These are phyloP conservation scores for Ptilorrhoa leucosticta DNA, from an alignment of 2,113 vertebrate genomes.

Conservation along the genomic window DNA sequence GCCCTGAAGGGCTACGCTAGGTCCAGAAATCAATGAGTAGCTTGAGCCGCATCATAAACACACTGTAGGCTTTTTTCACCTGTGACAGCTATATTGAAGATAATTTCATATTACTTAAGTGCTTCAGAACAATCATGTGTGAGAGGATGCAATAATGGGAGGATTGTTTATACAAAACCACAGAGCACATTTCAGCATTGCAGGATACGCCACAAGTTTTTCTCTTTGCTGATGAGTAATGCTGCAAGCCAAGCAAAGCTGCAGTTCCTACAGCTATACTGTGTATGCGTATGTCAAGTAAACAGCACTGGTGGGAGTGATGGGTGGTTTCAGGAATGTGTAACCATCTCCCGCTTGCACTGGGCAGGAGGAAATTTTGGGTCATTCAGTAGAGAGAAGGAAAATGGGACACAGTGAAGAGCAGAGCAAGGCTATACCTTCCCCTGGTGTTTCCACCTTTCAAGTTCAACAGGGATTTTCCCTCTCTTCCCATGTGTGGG, in stretches of 20 bases:
- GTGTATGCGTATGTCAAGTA: slow-evolving; percentile 4
- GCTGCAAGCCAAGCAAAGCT: slow-evolving; percentile 58
- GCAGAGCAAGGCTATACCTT: neutral
- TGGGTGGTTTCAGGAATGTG: neutral
- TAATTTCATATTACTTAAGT: slow-evolving; percentile 52
- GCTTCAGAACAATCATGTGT: slow-evolving; percentile 57
- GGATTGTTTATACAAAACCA: slow-evolving; percentile 57
- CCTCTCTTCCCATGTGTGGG: neutral
- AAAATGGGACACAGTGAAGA: neutral
- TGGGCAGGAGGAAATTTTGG: neutral
- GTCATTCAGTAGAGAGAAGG: neutral
- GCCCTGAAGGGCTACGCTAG: slow-evolving; percentile 27
- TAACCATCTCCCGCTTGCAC: neutral
- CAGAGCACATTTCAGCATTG: slow-evolving; percentile 38
- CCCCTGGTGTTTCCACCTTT: neutral
- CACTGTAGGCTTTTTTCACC: slow-evolving; percentile 22
- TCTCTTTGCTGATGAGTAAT: neutral
- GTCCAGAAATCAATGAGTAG: slow-evolving; percentile 24
- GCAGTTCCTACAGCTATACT: slow-evolving; percentile 14
- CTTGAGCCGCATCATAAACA: slow-evolving; percentile 26
- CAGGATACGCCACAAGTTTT: slow-evolving; percentile 9
- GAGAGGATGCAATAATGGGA: slow-evolving; percentile 52
- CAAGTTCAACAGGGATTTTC: neutral
- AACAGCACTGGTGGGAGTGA: slow-evolving; percentile 4
- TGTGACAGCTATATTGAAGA: slow-evolving; percentile 42